Percentiles rank a stretch among this genome's conserved stretches.
phyloP scores from a whole-genome alignment of 2,797 vertebrate species.

The Typhlichthys eigenmanni region DNA sequence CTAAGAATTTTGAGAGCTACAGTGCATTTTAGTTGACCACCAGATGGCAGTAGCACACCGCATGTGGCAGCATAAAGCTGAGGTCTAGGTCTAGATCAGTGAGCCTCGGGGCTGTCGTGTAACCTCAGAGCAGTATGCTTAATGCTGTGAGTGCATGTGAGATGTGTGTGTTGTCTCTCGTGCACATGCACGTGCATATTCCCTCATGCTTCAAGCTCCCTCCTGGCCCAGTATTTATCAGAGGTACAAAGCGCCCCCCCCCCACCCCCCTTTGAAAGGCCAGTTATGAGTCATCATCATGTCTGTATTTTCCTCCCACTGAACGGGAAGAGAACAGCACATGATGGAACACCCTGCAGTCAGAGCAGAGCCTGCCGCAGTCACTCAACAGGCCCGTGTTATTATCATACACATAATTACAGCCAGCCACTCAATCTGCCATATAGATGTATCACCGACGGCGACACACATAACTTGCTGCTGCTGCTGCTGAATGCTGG shows the following conservation, averaged over 20 bases:
- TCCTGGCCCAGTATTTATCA: slow-evolving; percentile 47
- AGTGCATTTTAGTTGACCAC: slow-evolving; percentile 40
- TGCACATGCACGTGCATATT: slow-evolving; percentile 19
- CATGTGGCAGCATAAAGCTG: not conserved
- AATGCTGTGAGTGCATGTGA: too few species aligned
- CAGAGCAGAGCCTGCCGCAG: slow-evolving; percentile 38
- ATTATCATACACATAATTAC: slow-evolving; percentile 63
- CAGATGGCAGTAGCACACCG: slow-evolving; percentile 69
- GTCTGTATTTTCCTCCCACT: slow-evolving; percentile 42
- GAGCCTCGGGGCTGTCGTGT: not conserved
- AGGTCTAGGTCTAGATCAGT: slow-evolving; percentile 8
- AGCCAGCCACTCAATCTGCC: slow-evolving; percentile 53
- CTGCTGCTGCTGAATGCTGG: slow-evolving; percentile 29
- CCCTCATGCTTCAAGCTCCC: slow-evolving; percentile 26
- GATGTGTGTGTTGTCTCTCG: not conserved
- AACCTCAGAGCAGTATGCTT: slow-evolving; percentile 6
- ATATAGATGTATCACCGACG: slow-evolving; percentile 26
- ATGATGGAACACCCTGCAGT: slow-evolving; percentile 57
- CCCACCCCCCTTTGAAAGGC: slow-evolving; percentile 42
- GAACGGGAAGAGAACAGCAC: slow-evolving; percentile 42
- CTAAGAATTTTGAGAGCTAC: not conserved
- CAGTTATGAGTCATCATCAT: slow-evolving; percentile 66
- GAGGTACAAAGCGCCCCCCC: slow-evolving; percentile 36
- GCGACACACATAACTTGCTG: slow-evolving; percentile 43
- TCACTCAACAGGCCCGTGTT: slow-evolving; percentile 43